These are phyloP conservation scores for Casuarius casuarius DNA, from an alignment of 2,113 vertebrate species.

Conservation along the genomic window DNA sequence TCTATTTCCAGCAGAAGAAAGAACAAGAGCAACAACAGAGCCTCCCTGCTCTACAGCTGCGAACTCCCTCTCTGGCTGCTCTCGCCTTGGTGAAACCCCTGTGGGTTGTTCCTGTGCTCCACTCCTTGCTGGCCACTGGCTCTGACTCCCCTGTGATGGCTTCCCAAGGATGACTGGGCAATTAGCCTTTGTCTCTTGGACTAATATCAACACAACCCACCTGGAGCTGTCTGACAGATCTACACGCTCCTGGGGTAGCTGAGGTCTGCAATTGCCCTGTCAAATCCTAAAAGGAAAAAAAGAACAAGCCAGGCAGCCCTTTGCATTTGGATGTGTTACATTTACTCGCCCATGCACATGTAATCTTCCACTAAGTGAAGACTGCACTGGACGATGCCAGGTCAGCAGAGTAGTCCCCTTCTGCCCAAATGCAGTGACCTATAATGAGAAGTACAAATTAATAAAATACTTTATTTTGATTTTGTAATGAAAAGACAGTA, in stretches of 20 bases:
- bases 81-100: background rate
- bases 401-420: background rate
- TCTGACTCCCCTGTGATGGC: background rate
- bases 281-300: background rate
- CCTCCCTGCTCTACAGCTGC: background rate
- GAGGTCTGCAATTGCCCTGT: background rate
- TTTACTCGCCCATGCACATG: background rate
- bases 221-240: background rate
- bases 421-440: background rate
- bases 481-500: background rate
- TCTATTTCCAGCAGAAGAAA: background rate
- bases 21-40: constrained; percentile 11
- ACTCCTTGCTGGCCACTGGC: background rate
- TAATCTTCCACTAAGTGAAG: background rate
- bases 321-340: accelerated
- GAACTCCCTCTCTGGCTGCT: background rate
- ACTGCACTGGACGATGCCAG: background rate
- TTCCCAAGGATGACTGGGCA: background rate
- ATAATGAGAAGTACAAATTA: background rate
- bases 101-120: background rate
- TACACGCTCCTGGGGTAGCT: background rate
- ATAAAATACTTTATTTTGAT: background rate
- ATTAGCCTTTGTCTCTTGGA: background rate
- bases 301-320: background rate
- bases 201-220: background rate